phyloP scores from a whole-genome alignment of 2,888 invertebrate species.

The Koerneria pararmatus region DNA sequence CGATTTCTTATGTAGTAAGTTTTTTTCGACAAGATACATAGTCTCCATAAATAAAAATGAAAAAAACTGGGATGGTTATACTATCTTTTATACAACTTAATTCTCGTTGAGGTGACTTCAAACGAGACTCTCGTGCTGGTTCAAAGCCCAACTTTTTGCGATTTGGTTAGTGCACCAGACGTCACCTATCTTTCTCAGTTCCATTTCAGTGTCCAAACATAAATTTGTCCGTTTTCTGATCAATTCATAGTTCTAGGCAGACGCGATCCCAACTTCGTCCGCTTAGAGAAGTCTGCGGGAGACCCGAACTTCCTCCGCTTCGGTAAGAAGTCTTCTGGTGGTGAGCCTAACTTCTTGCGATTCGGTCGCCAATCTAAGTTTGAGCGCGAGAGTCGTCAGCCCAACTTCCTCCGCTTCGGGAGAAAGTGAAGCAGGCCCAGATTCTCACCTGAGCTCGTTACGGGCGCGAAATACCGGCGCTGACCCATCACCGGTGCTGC shows the following conservation, averaged over 20 bases:
- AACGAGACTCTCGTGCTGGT: no score
- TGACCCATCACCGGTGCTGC: no score
- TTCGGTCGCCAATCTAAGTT: conserved; percentile 30
- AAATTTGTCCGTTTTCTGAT: not conserved
- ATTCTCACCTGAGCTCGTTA: no score
- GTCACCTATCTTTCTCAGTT: conserved; percentile 15
- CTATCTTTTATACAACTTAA: not conserved
- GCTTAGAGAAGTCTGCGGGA: conserved; percentile 47
- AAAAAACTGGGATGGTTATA: not conserved
- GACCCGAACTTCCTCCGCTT: conserved; percentile 58
- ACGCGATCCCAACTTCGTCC: conserved; percentile 44
- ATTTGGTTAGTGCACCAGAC: conserved; percentile 23
- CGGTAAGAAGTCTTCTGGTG: conserved; percentile 45
- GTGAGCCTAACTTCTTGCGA: conserved; percentile 54
- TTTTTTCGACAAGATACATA: no score
- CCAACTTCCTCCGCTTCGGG: conserved; percentile 56
- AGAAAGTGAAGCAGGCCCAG: conserved; percentile 13
- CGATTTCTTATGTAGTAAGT: no score
- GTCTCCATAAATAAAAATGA: no score
- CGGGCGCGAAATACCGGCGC: not conserved
- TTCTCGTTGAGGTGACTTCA: conserved; percentile 5
- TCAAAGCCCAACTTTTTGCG: conserved; percentile 32
- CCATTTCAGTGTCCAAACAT: not conserved
- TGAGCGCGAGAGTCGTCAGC: conserved; percentile 44
- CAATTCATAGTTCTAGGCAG: conserved; percentile 5